Evolutionary conservation across 2,888 invertebrate genomes (phyloP).

Genomic region (Ceraclea dissimilis): DNA sequence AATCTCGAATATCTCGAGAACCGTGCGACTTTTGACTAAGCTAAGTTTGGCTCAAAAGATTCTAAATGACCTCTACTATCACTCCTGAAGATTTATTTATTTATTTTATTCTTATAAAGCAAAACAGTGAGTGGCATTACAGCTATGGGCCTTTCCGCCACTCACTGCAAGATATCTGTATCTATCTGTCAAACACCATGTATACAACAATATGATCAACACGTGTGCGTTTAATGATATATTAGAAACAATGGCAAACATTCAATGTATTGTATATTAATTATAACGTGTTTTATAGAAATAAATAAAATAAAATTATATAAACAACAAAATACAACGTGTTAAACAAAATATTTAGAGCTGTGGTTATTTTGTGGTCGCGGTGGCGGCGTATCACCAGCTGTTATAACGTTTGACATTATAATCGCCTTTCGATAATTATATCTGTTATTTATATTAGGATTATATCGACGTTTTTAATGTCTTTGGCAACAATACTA

Average conservation of each 20-base stretch:
- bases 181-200: too few relatives aligned
- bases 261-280: not conserved
- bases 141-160: too few relatives aligned
- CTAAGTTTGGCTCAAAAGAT: too few relatives aligned
- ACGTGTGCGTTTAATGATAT: not conserved
- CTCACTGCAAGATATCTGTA: too few relatives aligned
- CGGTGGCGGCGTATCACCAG: not conserved
- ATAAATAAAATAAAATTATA: not conserved
- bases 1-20: too few relatives aligned
- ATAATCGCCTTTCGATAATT: not conserved
- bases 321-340: not conserved
- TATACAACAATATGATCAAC: too few relatives aligned
- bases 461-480: not conserved
- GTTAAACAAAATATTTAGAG: slow-evolving; percentile 2
- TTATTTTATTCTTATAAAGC: too few relatives aligned
- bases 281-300: not conserved
- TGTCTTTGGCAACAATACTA: not conserved
- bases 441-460: not conserved
- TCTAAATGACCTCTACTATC: too few relatives aligned
- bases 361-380: not conserved
- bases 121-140: too few relatives aligned
- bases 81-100: too few relatives aligned
- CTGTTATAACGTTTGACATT: not conserved
- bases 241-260: not conserved
- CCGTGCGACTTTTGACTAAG: too few relatives aligned